Base-by-base conservation (phyloP, 2,113 vertebrate genomes). In the Miniopterus natalensis region DNA sequence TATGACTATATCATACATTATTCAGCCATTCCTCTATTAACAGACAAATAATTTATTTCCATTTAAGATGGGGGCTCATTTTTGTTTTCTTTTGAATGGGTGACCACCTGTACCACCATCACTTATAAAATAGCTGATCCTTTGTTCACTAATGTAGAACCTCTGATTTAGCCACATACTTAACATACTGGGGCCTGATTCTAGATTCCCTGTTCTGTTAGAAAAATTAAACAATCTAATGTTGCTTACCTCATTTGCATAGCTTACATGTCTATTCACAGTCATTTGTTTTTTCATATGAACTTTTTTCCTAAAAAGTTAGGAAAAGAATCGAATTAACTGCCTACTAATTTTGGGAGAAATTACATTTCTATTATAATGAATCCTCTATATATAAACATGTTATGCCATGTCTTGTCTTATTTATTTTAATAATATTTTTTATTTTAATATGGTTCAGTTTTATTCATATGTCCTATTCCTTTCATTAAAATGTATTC, bases 361-460 rank as follows among this genome's bases (percentile, higher is more conserved):
- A 88, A 74, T 74, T 23, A 65, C 3, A 74, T 74, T 81, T 81
- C 20, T 61, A 27, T 81, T 45, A 65, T 63, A 47, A 27, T 21
- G 8, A 74, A 18, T 53, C 66, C 47, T 88, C 27, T 25, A 53
- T 65, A 36, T 75, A 42, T 81, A 73, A 65, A 18, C 21, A 73
- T n/a, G 15, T 36, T 86, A 70, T 94, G 7, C n/a, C n/a, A 71
- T 13, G 13, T 42, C 18, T 53, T 83, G 9, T n/a, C 31, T 49
- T 85, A 49, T 71, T 49, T 85, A 49, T 71, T 74, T 77, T 66
- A 85, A 51, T 65, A 84, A 66, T 68, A 78, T 45, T 77, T 80
- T 71, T 80, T 79, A 59, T 63, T 74, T 68, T 59, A 85, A 70
- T 93, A 49, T 59, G 53, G 27, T 53, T 70, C 15, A 3, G 9